phyloP scores from a whole-genome alignment of 2,888 invertebrate species.

The Heliconius cydno region DNA sequence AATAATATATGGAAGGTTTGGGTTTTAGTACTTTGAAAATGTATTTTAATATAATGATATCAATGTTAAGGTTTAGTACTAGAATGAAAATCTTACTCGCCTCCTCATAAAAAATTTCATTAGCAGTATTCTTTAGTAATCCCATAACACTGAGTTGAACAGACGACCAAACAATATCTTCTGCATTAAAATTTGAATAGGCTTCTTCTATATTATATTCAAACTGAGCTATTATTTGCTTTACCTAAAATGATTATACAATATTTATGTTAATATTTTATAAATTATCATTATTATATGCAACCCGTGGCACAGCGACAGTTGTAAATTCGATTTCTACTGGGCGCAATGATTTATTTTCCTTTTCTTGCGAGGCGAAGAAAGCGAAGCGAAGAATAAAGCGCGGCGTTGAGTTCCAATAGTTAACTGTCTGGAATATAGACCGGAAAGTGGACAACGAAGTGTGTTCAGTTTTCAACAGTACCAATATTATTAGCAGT shows the following conservation, averaged over 20 bases:
- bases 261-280: background rate
- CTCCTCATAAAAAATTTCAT: constrained; percentile 66
- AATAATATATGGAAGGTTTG: too few species aligned
- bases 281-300: background rate
- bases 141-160: constrained; percentile 63
- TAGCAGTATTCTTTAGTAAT: constrained; percentile 64
- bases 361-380: too few species aligned
- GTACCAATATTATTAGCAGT: too few species aligned
- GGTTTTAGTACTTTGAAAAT: too few species aligned
- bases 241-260: constrained; percentile 58
- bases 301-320: too few species aligned
- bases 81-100: constrained; percentile 43
- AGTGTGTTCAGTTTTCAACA: too few species aligned
- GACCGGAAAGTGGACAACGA: too few species aligned
- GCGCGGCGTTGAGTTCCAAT: background rate
- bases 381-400: background rate
- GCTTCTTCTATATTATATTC: constrained; percentile 63
- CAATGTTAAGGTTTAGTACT: background rate
- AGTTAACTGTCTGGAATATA: constrained; percentile 38
- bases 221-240: constrained; percentile 72
- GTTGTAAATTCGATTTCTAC: background rate
- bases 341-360: background rate
- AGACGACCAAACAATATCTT: constrained; percentile 68
- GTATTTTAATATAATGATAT: background rate
- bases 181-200: constrained; percentile 56